A percentile compares a stretch with the other conserved stretches of the same genome.
phyloP scores from a whole-genome alignment of 1,140 invertebrate species.

The Heliconius congener region DNA sequence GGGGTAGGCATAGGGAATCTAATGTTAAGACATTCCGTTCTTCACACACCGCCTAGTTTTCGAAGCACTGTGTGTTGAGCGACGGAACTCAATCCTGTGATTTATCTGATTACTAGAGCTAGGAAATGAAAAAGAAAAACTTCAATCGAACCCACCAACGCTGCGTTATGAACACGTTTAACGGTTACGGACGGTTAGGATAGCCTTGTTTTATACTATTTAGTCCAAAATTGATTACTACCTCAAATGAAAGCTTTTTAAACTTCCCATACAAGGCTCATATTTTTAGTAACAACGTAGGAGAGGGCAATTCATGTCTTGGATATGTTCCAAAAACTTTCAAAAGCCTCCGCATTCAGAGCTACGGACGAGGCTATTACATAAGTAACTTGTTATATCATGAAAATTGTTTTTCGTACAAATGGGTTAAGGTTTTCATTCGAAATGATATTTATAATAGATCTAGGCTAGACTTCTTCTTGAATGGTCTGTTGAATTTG shows the following conservation, averaged over 20 bases:
- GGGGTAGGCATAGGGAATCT: no score
- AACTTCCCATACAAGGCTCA: neutral
- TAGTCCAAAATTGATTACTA: no score
- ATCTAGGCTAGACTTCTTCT: neutral
- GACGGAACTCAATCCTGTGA: no score
- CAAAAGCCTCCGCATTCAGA: neutral
- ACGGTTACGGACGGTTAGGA: no score
- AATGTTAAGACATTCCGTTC: no score
- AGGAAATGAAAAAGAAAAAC: no score
- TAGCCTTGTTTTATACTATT: no score
- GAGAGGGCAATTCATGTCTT: slow-evolving; percentile 11
- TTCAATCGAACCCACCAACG: no score
- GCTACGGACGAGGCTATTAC: neutral
- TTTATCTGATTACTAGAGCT: no score
- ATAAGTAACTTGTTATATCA: slow-evolving; percentile 11
- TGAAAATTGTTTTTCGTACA: neutral
- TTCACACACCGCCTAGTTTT: no score
- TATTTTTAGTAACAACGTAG: slow-evolving; percentile 8
- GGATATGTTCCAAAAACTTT: slow-evolving; percentile 5
- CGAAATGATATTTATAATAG: slow-evolving; percentile 6
- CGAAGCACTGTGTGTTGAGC: no score
- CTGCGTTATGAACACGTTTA: no score
- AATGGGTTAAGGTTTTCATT: neutral
- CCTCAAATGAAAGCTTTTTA: neutral
- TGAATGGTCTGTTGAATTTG: neutral